Percentiles rank a stretch among this genome's conserved stretches.
These are phyloP conservation scores for Prolemur simus DNA, from an alignment of 2,113 vertebrate species.

Conservation along the genomic window DNA sequence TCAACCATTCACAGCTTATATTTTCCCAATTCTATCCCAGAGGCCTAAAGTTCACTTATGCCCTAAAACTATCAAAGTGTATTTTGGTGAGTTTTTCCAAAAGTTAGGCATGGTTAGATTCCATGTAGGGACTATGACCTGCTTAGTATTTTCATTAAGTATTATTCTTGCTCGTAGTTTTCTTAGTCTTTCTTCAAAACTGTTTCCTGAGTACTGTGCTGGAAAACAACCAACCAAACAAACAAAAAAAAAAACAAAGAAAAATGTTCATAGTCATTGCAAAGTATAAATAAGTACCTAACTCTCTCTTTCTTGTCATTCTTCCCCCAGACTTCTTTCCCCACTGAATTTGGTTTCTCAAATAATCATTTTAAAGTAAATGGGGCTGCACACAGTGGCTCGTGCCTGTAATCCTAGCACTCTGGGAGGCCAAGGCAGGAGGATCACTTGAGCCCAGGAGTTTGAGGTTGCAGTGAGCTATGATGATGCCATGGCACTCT, in stretches of 20 bases:
- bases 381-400: too few relatives aligned
- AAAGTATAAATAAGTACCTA: background rate
- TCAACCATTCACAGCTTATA: background rate
- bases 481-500: too few relatives aligned
- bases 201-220: background rate
- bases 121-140: background rate
- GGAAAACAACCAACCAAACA: background rate
- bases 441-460: too few relatives aligned
- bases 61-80: background rate
- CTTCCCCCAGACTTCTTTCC: background rate
- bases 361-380: background rate
- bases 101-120: slow-evolving; percentile 9
- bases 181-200: slow-evolving; percentile 39
- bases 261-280: background rate
- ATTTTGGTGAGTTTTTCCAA: slow-evolving; percentile 2
- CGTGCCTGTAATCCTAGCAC: too few relatives aligned
- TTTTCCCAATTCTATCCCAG: background rate
- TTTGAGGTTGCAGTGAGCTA: too few relatives aligned
- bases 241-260: background rate
- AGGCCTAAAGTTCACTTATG: background rate
- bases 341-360: background rate
- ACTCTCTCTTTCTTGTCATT: background rate
- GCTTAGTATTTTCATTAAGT: slow-evolving; percentile 32
- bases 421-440: too few relatives aligned
- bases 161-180: background rate